Conservation (phyloP, 2,888 invertebrate genomes). For the Euphydryas editha region DNA sequence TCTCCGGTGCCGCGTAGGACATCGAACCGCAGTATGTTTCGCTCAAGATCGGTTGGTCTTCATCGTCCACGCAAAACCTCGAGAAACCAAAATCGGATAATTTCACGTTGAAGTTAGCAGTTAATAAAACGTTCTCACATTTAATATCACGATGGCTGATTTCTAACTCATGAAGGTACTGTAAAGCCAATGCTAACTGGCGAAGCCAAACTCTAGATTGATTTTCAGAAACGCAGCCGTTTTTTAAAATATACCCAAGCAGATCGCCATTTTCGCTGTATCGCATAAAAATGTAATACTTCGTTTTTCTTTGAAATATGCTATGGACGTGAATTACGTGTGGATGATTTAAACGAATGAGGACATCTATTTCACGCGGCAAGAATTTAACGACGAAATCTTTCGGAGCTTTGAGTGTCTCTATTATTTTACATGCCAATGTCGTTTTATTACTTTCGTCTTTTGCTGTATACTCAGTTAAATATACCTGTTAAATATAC, state of each 20-base stretch:
- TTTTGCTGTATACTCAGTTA: constrained; percentile 67
- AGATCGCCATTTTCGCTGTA: constrained; percentile 91
- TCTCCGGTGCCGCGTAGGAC: constrained; percentile 94
- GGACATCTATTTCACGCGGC: constrained; percentile 91
- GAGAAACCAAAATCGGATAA: constrained; percentile 93
- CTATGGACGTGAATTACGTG: constrained; percentile 91
- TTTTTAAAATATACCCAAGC: constrained; percentile 87
- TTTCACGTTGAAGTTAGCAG: constrained; percentile 89
- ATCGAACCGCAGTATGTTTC: constrained; percentile 94
- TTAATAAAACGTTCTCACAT: constrained; percentile 91
- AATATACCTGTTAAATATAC: constrained; percentile 62
- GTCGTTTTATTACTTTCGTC: constrained; percentile 56
- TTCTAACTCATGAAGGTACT: constrained; percentile 89
- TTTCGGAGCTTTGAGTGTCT: constrained; percentile 88
- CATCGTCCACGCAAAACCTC: constrained; percentile 69
- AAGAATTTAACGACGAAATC: constrained; percentile 92
- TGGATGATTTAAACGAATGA: constrained; percentile 89
- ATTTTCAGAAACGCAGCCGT: constrained; percentile 87
- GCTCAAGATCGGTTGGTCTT: constrained; percentile 81
- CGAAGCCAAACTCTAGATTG: constrained; percentile 88
- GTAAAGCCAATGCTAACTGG: constrained; percentile 87
- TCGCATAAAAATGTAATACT: constrained; percentile 92
- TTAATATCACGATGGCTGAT: constrained; percentile 92
- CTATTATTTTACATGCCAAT: constrained; percentile 90
- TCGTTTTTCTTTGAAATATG: constrained; percentile 87